These are phyloP conservation scores for Trachelus iudaicus DNA, from an alignment of 2,888 invertebrate species.

Conservation along the genomic window DNA sequence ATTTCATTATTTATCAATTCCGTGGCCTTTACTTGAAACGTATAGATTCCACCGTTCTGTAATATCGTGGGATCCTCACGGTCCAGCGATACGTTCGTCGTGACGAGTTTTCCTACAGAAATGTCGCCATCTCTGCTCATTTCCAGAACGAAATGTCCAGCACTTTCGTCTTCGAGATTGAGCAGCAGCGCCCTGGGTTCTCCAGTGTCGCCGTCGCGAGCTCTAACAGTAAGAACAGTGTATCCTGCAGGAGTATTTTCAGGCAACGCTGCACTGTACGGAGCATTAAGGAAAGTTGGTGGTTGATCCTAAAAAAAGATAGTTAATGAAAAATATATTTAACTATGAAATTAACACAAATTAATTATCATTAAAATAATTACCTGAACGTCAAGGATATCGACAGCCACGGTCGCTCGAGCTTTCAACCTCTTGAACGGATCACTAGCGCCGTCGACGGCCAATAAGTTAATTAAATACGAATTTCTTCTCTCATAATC, in stretches of 20 bases:
- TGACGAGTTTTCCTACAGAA: conserved; percentile 70
- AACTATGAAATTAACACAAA: conserved; percentile 2
- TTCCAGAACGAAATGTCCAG: conserved; percentile 75
- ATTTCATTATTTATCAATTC: conserved; percentile 79
- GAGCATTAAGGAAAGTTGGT: conserved; percentile 83
- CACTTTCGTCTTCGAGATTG: conserved; percentile 76
- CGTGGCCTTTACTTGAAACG: conserved; percentile 78
- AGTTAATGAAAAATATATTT: neutral
- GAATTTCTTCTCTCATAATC: conserved; percentile 84
- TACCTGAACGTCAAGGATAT: conserved; percentile 79
- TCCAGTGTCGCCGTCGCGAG: conserved; percentile 85
- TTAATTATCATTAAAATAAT: conserved; percentile 12
- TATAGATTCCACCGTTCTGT: conserved; percentile 83
- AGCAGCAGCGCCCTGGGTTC: conserved; percentile 76
- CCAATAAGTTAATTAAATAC: conserved; percentile 76
- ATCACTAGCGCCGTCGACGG: conserved; percentile 73
- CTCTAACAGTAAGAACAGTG: conserved; percentile 77
- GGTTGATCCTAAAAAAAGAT: conserved; percentile 74
- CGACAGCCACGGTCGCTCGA: conserved; percentile 78
- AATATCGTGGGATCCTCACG: conserved; percentile 79
- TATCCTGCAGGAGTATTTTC: conserved; percentile 75
- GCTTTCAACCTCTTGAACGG: conserved; percentile 71
- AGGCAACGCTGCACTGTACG: conserved; percentile 80
- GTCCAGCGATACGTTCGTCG: conserved; percentile 76
- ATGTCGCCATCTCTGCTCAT: conserved; percentile 70